Base-by-base conservation (phyloP, 2,888 invertebrate genomes). In the Apotomis capreana region DNA sequence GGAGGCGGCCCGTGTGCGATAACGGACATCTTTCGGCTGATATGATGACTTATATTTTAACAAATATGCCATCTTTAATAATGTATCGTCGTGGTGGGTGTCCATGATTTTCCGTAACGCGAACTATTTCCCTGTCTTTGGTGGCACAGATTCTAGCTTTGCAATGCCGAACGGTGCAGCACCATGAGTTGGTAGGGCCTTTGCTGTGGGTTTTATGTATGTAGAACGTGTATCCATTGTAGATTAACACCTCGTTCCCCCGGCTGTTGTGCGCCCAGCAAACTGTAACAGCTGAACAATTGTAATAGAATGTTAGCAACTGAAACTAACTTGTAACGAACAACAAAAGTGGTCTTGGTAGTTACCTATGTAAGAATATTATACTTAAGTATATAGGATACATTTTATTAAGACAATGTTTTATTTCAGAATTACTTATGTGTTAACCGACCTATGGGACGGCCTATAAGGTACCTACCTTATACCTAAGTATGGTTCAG, bases 181-280 rank as follows among this genome's bases (percentile, higher is more conserved):
- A 52, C 68, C 68, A 68, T 4, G 12, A 26, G 15, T 52, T 60
- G 5, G 10, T 44, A 8, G n/a, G 8, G 4, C 10, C 13, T 10
- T 15, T 40, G 12, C 44, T 60, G 26, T 37, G 49, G 2, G 0
- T 0, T 37, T 60, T 68, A 44, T 37, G 15, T 8, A 5, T 8
- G 15, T 60, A 60, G 40, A 60, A 68, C 15, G 52, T 13, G 52
- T 26, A 68, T 8, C 57, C 68, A 5, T 60, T 52, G 44, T 26
- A 52, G 40, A 68, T 4, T 26, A 68, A 6, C 15, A 68, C 37
- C 15, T 68, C 52, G 3, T 52, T 60, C 4, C 60, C 68, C 2
- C 44, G 52, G 4, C 37, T 51, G 44, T 68, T 68, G n/a, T 12
- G 36, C 10, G 49, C 58, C 67, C 67, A 67, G 36, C 58, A 37